Evolutionary conservation across 2,797 vertebrate species (phyloP).

Genomic region (Megaceryle alcyon): DNA sequence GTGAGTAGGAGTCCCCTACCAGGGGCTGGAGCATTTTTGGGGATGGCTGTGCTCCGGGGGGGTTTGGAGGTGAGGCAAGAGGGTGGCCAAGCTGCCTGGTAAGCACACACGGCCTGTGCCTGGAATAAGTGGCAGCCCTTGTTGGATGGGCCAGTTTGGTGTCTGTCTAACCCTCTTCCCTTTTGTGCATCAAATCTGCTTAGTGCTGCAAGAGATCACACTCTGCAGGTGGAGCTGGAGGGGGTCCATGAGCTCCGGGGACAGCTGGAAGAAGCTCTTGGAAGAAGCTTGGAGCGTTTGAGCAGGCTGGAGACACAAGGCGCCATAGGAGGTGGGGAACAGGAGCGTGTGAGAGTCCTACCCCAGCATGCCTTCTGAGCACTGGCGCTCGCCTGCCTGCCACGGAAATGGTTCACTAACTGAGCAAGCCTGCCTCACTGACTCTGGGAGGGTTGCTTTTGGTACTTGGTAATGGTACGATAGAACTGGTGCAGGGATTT

Average conservation of each 20-base stretch:
- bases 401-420: constrained; percentile 79
- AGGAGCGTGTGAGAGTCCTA: constrained; percentile 84
- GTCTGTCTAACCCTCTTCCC: constrained; percentile 66
- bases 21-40: neutral
- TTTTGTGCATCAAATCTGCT: constrained; percentile 35
- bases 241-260: constrained; percentile 87
- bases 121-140: neutral
- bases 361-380: constrained; percentile 87
- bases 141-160: neutral
- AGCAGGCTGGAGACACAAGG: constrained; percentile 85
- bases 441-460: constrained; percentile 43
- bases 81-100: neutral
- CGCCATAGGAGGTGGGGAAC: constrained; percentile 93
- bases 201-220: constrained; percentile 82
- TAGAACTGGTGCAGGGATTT: constrained; percentile 60
- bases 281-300: constrained; percentile 84
- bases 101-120: neutral
- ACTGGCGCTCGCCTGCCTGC: constrained; percentile 77
- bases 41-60: neutral
- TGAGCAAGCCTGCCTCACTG: constrained; percentile 67
- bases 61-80: constrained; percentile 5
- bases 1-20: neutral
- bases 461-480: constrained; percentile 55
- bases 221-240: constrained; percentile 88
- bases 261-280: constrained; percentile 91